phyloP scores from a whole-genome alignment of 2,113 vertebrate genomes.

The Sporophila hypoxantha region DNA sequence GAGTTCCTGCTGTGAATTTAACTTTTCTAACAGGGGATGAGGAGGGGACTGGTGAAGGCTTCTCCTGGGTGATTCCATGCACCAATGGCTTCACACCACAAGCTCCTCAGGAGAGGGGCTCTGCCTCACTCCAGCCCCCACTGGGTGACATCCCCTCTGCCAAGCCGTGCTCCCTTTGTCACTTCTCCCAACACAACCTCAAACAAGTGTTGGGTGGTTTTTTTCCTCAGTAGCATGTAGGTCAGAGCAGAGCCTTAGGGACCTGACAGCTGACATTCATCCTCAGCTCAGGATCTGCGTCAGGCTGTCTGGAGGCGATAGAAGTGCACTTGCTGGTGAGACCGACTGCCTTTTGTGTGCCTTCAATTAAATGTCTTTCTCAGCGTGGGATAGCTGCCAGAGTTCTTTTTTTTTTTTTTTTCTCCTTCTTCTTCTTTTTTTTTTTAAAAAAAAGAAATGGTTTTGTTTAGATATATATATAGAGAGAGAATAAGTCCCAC shows the following conservation, averaged over 20 bases:
- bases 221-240: not conserved
- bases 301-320: constrained; percentile 12
- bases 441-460: not conserved
- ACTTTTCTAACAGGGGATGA: not conserved
- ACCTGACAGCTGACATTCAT: constrained; percentile 23
- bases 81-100: not conserved
- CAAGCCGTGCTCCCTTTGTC: not conserved
- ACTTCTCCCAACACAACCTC: not conserved
- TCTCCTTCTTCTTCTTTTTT: rapidly evolving
- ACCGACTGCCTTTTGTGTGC: not conserved
- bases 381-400: not conserved
- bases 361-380: constrained; percentile 30
- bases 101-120: not conserved
- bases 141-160: rapidly evolving
- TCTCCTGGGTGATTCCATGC: not conserved
- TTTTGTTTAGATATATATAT: constrained; percentile 2
- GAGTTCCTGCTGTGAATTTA: not conserved
- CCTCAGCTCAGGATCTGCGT: not conserved
- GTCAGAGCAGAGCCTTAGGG: constrained; percentile 32
- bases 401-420: not conserved
- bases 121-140: not conserved
- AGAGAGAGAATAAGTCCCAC: not conserved
- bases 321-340: constrained; percentile 15
- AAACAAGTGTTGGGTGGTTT: not conserved
- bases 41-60: not conserved